Base-by-base conservation (phyloP, 37 sponge, comb jelly and placozoan species). In the Ephydatia muelleri region DNA sequence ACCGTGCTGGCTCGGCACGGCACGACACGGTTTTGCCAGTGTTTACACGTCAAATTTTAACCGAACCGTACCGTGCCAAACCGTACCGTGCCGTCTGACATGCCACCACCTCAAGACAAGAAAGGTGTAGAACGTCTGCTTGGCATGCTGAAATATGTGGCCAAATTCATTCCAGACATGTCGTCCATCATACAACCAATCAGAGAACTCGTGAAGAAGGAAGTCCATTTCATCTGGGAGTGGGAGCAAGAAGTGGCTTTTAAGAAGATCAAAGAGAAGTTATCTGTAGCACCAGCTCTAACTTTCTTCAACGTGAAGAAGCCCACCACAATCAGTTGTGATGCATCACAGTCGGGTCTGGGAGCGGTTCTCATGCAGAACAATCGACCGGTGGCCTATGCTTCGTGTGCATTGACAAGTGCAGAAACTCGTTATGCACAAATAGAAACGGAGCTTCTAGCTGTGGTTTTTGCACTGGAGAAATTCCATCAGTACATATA, bases 391-490 rank as follows among this genome's bases (percentile, higher is more conserved):
- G 71, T 74, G 25, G 84, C 75, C 25, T 83, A 57, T 40, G 84
- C 84, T 25, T 74, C 75, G 23, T 6, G 76, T 9, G 49, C 66
- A 31, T 65, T 84, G 12, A 75, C 85, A 29, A 27, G 28, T 30
- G 34, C 85, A 23, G 75, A 84, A 73, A 49, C 64, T 30, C 1
- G 25, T 2, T 84, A 84, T 43, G 85, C 85, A 5, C 85, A 84
- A 8, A 84, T 84, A 25, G 76, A 84, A 47, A 84, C 75, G 35
- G 76, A 84, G 77, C 67, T 84, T 49, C 77, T 84, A 38, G 85
- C 85, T 19, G 71, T 84, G 23, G 85, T 84, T 12, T 84, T 84
- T 75, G 76, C 65, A 70, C 26, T 29, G 27, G 82, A 81, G 70
- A 70, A 69, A 70, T 81, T 81, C 37, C 27, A 30, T 3, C 85